Conservation (phyloP, 2,113 vertebrate genomes). For the Calonectris borealis region DNA sequence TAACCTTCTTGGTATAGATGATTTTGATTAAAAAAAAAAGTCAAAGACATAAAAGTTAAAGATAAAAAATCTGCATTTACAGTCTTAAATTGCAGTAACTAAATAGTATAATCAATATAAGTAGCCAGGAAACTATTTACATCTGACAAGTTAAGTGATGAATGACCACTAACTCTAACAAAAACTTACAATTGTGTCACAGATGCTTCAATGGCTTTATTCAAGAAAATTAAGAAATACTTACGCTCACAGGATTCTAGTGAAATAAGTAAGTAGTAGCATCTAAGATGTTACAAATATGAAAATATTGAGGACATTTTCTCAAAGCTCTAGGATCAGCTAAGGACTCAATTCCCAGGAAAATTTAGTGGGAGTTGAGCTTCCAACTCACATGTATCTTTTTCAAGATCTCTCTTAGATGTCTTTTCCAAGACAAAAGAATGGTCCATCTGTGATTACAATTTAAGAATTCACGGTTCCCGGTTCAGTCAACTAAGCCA, state of each 20-base stretch:
- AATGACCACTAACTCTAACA: not conserved
- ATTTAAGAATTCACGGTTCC: not conserved
- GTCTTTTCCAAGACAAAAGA: not conserved
- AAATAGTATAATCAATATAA: not conserved
- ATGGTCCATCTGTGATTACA: not conserved
- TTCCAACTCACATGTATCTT: not conserved
- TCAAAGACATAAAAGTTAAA: not conserved
- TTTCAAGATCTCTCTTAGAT: not conserved
- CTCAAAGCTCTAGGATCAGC: not conserved
- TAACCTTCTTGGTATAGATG: not conserved
- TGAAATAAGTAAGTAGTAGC: not conserved
- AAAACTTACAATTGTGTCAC: not conserved
- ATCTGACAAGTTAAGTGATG: not conserved
- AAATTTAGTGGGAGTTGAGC: conserved; percentile 22
- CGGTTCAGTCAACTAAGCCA: not conserved
- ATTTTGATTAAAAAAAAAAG: not conserved
- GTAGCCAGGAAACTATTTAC: not conserved
- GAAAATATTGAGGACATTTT: conserved; percentile 14
- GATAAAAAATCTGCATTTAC: not conserved
- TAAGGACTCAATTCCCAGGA: not conserved
- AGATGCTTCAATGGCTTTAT: not conserved
- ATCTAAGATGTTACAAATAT: not conserved
- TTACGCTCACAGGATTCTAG: not conserved
- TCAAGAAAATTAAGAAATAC: not conserved
- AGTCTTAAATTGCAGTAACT: not conserved